Percentiles rank a stretch among this genome's conserved stretches.
Conservation (phyloP, 2,113 vertebrate species). For the Lota lota region DNA sequence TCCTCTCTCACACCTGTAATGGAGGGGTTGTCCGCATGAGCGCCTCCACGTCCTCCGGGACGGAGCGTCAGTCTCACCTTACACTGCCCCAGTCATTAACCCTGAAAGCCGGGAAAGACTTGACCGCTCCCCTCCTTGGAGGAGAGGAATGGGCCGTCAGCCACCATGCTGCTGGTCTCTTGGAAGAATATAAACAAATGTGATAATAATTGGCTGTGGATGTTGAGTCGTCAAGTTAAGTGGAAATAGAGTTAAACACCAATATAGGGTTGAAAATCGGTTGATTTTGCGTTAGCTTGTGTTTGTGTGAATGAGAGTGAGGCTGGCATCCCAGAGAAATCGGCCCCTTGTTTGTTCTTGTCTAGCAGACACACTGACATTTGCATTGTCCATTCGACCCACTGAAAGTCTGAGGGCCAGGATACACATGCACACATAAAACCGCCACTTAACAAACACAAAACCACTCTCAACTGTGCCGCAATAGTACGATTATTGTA, state of each 20-base stretch:
- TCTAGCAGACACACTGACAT: constrained; percentile 17
- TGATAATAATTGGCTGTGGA: too few species aligned
- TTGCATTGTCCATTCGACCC: neutral
- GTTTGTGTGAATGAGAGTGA: neutral
- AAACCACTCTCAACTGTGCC: too few species aligned
- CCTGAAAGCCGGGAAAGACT: constrained; percentile 35
- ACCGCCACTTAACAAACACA: neutral
- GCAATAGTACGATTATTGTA: too few species aligned
- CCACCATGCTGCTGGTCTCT: too few species aligned
- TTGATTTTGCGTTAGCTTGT: too few species aligned
- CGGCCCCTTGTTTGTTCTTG: neutral
- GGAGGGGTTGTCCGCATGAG: constrained; percentile 59
- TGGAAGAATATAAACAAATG: too few species aligned
- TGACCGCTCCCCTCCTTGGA: constrained; percentile 6
- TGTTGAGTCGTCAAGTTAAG: too few species aligned
- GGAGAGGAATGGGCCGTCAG: too few species aligned
- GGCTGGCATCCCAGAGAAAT: constrained; percentile 1
- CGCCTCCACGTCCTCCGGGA: constrained; percentile 47
- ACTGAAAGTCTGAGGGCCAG: neutral
- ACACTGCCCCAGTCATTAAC: constrained; percentile 43
- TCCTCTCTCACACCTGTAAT: constrained; percentile 65
- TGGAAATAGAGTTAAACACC: too few species aligned
- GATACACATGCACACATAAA: constrained; percentile 3
- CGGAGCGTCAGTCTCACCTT: constrained; percentile 36
- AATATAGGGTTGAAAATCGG: too few species aligned